A percentile compares a stretch with the other conserved stretches of the same genome.
Conservation (phyloP, 2,797 vertebrate species). For the Acanthiza pusilla region DNA sequence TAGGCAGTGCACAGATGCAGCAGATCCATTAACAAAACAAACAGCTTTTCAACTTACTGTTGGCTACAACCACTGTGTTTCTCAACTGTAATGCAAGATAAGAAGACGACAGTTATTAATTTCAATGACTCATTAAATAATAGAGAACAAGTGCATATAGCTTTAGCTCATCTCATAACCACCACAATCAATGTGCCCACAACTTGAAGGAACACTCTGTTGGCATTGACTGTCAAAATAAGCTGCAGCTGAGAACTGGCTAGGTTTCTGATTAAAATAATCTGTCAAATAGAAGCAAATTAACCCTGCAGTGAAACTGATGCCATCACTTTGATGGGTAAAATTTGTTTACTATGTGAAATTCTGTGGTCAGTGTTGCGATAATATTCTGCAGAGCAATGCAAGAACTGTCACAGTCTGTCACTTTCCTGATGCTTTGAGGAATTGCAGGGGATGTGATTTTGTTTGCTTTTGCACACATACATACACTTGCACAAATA, state of each 20-base stretch:
- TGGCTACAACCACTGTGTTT: slow-evolving; percentile 48
- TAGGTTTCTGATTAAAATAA: slow-evolving; percentile 33
- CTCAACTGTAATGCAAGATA: slow-evolving; percentile 59
- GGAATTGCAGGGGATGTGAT: background rate
- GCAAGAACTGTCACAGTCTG: background rate
- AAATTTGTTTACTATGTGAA: background rate
- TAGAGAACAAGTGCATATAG: slow-evolving; percentile 22
- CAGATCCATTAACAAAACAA: slow-evolving; percentile 39
- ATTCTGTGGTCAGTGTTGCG: background rate
- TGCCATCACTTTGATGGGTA: background rate
- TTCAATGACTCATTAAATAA: slow-evolving; percentile 57
- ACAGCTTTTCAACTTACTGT: slow-evolving; percentile 45
- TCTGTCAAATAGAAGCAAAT: slow-evolving; percentile 12
- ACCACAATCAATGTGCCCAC: slow-evolving; percentile 37
- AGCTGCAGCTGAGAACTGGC: slow-evolving; percentile 22
- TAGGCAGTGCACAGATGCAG: background rate
- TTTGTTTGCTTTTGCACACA: background rate
- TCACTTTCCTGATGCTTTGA: background rate
- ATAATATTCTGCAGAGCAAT: background rate
- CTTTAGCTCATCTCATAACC: slow-evolving; percentile 20
- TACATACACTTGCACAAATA: background rate
- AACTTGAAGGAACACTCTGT: slow-evolving; percentile 46
- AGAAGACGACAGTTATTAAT: slow-evolving; percentile 66
- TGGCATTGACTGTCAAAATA: slow-evolving; percentile 51
- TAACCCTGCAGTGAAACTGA: background rate